These are phyloP conservation scores for Emydura subglobosa DNA, from an alignment of 2,113 vertebrate species.

Conservation along the genomic window DNA sequence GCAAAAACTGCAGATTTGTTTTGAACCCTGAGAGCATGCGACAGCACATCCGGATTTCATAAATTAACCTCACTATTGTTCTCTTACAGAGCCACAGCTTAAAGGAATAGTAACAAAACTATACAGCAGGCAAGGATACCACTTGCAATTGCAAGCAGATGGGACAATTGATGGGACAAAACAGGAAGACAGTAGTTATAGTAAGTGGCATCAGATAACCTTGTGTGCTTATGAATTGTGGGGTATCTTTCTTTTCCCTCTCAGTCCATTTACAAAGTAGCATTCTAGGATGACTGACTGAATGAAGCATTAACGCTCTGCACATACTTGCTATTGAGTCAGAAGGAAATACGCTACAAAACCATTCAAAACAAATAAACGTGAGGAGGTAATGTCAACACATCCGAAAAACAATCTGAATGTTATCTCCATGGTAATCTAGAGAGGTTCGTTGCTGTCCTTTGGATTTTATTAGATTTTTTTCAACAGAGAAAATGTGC, in stretches of 20 bases:
- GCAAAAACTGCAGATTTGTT: not conserved
- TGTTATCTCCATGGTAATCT: slow-evolving; percentile 83
- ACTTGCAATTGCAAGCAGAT: slow-evolving; percentile 98
- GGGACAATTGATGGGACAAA: slow-evolving; percentile 99
- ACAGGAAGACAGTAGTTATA: slow-evolving; percentile 97
- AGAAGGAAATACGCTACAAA: slow-evolving; percentile 45
- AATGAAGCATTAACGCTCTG: not conserved
- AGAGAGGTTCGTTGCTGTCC: slow-evolving; percentile 73
- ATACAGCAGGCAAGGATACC: slow-evolving; percentile 98
- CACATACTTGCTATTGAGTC: not conserved
- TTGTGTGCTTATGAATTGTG: slow-evolving; percentile 48
- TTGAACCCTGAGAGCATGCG: not conserved
- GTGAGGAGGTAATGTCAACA: slow-evolving; percentile 71
- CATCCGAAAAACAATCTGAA: slow-evolving; percentile 75
- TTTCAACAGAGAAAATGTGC: slow-evolving; percentile 73
- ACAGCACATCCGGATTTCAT: not conserved
- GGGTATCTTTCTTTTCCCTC: not conserved
- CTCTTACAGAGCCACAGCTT: slow-evolving; percentile 95
- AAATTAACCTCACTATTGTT: slow-evolving; percentile 71
- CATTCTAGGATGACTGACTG: not conserved
- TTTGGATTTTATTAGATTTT: slow-evolving; percentile 78
- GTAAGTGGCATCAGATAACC: slow-evolving; percentile 83
- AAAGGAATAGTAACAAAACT: slow-evolving; percentile 99
- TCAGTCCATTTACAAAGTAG: not conserved
- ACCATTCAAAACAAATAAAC: slow-evolving; percentile 57